Percentiles rank a stretch among this genome's conserved stretches.
These are phyloP conservation scores for Pangasius djambal DNA, from an alignment of 2,797 vertebrate genomes.

Conservation along the genomic window DNA sequence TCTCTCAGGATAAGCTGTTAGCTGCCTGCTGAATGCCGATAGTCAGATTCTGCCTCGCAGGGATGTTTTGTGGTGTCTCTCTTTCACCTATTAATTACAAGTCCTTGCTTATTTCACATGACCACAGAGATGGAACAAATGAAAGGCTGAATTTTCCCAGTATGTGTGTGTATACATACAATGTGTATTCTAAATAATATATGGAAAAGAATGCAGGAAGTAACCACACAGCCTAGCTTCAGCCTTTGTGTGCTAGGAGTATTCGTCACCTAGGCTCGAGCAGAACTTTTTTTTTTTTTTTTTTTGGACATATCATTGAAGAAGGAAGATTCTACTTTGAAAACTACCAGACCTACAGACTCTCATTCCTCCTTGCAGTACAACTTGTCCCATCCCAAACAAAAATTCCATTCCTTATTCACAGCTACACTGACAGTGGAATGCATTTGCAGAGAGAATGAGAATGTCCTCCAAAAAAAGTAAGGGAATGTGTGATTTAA, in stretches of 20 bases:
- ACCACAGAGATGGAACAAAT: slow-evolving; percentile 16
- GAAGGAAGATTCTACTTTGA: neutral
- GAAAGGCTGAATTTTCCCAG: neutral
- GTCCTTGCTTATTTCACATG: neutral
- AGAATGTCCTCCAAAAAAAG: neutral
- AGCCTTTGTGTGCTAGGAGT: neutral
- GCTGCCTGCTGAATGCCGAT: slow-evolving; percentile 7
- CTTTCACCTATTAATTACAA: slow-evolving; percentile 23
- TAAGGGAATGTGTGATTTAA: neutral
- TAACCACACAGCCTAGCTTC: neutral
- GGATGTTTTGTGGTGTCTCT: slow-evolving; percentile 14
- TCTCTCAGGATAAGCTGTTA: slow-evolving; percentile 27
- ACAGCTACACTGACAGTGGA: neutral
- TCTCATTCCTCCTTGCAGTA: neutral
- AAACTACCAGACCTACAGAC: neutral
- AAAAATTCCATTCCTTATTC: neutral
- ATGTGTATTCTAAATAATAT: neutral
- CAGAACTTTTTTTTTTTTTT: too few relatives aligned
- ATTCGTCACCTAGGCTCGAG: neutral
- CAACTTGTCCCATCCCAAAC: neutral
- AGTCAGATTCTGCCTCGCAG: neutral
- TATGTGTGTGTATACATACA: neutral
- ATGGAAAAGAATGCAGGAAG: neutral
- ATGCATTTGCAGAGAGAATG: neutral
- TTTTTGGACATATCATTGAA: neutral